phyloP scores from a whole-genome alignment of 2,113 vertebrate genomes.

The Abramis brama region DNA sequence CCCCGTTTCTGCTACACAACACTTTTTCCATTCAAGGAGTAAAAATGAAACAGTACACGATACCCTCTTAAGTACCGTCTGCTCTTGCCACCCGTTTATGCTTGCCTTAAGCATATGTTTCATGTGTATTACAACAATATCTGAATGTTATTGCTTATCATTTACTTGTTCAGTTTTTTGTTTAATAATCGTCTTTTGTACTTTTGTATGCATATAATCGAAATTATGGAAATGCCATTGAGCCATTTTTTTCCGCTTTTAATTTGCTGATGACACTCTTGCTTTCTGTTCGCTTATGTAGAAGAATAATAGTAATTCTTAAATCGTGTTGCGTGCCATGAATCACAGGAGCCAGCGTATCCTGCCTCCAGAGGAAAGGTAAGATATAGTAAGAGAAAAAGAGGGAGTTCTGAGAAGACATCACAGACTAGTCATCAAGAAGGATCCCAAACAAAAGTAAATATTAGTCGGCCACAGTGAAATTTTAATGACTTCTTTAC shows the following conservation, averaged over 20 bases:
- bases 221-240: slow-evolving; percentile 62
- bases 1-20: not conserved
- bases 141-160: slow-evolving; percentile 50
- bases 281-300: not conserved
- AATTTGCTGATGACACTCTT: not conserved
- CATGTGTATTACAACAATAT: slow-evolving; percentile 44
- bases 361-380: slow-evolving; percentile 3
- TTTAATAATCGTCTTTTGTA: slow-evolving; percentile 50
- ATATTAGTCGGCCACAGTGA: not conserved
- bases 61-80: not conserved
- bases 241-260: slow-evolving; percentile 63
- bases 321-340: not conserved
- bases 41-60: not conserved
- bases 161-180: slow-evolving; percentile 44
- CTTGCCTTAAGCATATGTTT: slow-evolving; percentile 26
- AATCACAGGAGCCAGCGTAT: slow-evolving; percentile 3
- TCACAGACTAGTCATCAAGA: not conserved
- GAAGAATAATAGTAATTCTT: slow-evolving; percentile 13
- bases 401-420: not conserved
- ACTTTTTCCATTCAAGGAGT: not conserved
- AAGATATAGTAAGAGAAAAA: not conserved
- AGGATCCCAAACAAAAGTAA: not conserved
- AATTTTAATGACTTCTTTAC: not conserved
- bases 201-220: slow-evolving; percentile 61
- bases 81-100: not conserved